These are phyloP conservation scores for Cyaniris semiargus DNA, from an alignment of 2,888 invertebrate species.

Conservation along the genomic window DNA sequence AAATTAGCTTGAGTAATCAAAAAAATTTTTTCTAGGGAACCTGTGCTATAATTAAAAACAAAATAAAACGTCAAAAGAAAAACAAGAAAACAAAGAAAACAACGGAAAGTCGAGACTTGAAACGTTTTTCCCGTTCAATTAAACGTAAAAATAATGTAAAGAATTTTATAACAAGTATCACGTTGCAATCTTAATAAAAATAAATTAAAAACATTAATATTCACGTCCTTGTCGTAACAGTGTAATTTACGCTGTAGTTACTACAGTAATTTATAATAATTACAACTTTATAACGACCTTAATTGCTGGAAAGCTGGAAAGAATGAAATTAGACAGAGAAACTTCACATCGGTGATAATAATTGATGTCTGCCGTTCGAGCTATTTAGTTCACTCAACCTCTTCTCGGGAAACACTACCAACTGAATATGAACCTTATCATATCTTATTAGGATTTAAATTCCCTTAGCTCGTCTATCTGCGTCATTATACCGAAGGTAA, in stretches of 20 bases:
- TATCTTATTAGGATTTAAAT: slow-evolving; percentile 44
- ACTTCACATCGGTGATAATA: slow-evolving; percentile 45
- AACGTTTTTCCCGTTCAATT: background rate
- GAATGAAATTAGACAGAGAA: slow-evolving; percentile 23
- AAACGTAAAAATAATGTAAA: background rate
- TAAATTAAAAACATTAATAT: background rate
- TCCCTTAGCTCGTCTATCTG: slow-evolving; percentile 48
- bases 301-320: slow-evolving; percentile 7
- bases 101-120: background rate
- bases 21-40: too few relatives aligned
- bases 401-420: slow-evolving; percentile 47
- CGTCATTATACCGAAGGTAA: slow-evolving; percentile 72
- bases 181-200: background rate
- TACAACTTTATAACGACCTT: background rate
- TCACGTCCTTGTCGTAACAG: slow-evolving; percentile 6
- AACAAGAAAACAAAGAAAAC: background rate
- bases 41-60: too few relatives aligned
- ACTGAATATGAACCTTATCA: slow-evolving; percentile 41
- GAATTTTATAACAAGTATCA: background rate
- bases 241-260: slow-evolving; percentile 6
- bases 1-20: too few relatives aligned
- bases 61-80: background rate
- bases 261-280: slow-evolving; percentile 13
- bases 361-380: slow-evolving; percentile 67
- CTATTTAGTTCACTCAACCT: slow-evolving; percentile 66